phyloP scores from a whole-genome alignment of 2,113 vertebrate species.

The Gavialis gangeticus region DNA sequence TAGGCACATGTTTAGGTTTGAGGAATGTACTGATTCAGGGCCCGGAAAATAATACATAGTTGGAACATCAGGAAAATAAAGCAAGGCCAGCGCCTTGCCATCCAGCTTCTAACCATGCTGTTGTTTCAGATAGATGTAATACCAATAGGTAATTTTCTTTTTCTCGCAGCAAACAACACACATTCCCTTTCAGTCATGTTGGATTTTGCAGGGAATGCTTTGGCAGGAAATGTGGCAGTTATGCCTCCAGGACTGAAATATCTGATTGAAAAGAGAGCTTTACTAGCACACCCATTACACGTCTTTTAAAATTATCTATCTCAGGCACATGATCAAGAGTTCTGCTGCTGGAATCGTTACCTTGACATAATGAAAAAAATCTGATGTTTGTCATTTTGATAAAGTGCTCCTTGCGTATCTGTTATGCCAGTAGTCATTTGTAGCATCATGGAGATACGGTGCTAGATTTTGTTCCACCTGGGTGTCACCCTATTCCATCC shows the following conservation, averaged over 20 bases:
- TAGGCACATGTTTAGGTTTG: background rate
- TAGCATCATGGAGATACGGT: background rate
- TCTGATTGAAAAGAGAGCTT: background rate
- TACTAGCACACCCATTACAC: background rate
- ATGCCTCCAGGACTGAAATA: background rate
- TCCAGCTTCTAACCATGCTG: background rate
- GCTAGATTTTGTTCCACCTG: background rate
- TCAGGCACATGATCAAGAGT: fast-evolving
- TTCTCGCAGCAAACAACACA: fast-evolving
- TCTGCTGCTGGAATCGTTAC: fast-evolving
- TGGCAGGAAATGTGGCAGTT: background rate
- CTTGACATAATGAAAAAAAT: background rate
- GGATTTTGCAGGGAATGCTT: background rate
- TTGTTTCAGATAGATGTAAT: background rate
- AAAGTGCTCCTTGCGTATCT: fast-evolving
- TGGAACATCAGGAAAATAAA: background rate
- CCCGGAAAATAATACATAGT: background rate
- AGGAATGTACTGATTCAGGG: background rate
- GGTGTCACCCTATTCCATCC: fast-evolving
- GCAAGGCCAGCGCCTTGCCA: background rate
- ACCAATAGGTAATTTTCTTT: background rate
- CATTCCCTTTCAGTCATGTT: background rate
- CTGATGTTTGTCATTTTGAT: fast-evolving
- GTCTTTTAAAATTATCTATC: background rate
- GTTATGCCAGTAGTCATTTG: fast-evolving